Percentiles rank a stretch among this genome's conserved stretches.
Conservation (phyloP, 2,113 vertebrate genomes). For the Recurvirostra avosetta region DNA sequence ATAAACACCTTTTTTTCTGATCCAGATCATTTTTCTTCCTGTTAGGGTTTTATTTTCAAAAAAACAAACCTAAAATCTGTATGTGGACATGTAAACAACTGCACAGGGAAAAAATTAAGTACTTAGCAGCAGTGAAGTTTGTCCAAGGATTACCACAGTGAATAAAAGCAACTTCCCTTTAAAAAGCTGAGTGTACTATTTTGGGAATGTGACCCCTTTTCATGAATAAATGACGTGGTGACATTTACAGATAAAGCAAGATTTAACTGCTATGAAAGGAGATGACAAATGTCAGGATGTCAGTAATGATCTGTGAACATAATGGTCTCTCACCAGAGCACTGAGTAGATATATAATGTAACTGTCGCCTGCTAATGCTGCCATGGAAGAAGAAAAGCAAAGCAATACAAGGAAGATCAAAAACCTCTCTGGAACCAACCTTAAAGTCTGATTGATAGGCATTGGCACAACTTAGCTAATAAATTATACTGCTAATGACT, state of each 20-base stretch:
- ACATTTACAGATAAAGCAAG: constrained; percentile 86
- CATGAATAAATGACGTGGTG: constrained; percentile 85
- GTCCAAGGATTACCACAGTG: constrained; percentile 75
- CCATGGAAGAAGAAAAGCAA: constrained; percentile 57
- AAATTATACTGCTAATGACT: constrained; percentile 34
- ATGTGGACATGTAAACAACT: constrained; percentile 62
- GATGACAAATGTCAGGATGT: constrained; percentile 86
- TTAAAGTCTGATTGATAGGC: constrained; percentile 16
- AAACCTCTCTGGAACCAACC: constrained; percentile 3
- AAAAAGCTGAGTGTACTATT: constrained; percentile 72
- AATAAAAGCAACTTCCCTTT: constrained; percentile 70
- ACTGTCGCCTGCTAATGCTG: constrained; percentile 62
- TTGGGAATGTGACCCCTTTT: constrained; percentile 81
- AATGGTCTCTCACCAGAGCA: constrained; percentile 77
- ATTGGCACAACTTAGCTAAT: constrained; percentile 22
- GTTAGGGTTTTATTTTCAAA: constrained; percentile 57
- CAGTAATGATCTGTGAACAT: constrained; percentile 84
- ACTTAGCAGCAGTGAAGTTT: constrained; percentile 75
- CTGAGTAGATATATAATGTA: constrained; percentile 74
- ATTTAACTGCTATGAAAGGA: constrained; percentile 83
- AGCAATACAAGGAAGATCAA: constrained; percentile 1
- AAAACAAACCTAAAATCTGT: constrained; percentile 39
- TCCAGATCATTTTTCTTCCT: constrained; percentile 34
- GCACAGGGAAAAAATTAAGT: constrained; percentile 54
- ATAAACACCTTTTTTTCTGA: constrained; percentile 13